Evolutionary conservation across 2,888 invertebrate genomes (phyloP), one percentile per base, ranked within the genome.

Genomic region (Cistogaster globosa): DNA sequence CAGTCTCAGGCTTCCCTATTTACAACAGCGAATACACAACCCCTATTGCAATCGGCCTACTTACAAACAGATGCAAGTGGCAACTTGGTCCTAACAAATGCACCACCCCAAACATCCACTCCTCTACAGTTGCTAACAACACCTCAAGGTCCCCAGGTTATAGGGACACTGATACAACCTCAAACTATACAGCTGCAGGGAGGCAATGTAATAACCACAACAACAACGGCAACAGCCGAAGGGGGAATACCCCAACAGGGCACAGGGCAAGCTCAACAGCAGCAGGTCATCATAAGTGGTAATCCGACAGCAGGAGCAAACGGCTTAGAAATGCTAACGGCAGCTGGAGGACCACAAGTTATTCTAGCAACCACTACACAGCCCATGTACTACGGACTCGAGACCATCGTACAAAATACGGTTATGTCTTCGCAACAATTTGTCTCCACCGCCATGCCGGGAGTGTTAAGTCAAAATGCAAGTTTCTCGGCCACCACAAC

Each of bases 401-500:
- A 97, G 93, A 97, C 97, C 0, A 97, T 97, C 75, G 97, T 97
- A 3, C 97, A 97, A 91, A 97, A 97, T 89, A 97, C 97, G 6
- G 96, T 97, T 0, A 97, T 97, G 97, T 96, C 96, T n/a, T 97
- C 97, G 26, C 96, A 96, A 90, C 97, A 97, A 90, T 96, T 97
- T 90, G 95, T 97, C 18, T 96, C 97, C 5, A 96, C 96, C 1
- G 95, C 96, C 7, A 95, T 97, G 93, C 96, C 96, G 84, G 96
- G 97, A 60, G 95, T 97, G 3, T 93, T 97, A 42, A 96, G 96
- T 75, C 96, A 96, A 88, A 96, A 96, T 89, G 96, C 97, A 89
- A 97, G 97, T 90, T 97, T 96, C 90, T 96, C 96, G 20, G 96
- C 97, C 20, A 97, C 97, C 2, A 96, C 96, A 1, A 97, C 97